Percentiles rank a stretch among this genome's conserved stretches.
phyloP scores from a whole-genome alignment of 2,113 vertebrate genomes.

The Muntiacus reevesi region DNA sequence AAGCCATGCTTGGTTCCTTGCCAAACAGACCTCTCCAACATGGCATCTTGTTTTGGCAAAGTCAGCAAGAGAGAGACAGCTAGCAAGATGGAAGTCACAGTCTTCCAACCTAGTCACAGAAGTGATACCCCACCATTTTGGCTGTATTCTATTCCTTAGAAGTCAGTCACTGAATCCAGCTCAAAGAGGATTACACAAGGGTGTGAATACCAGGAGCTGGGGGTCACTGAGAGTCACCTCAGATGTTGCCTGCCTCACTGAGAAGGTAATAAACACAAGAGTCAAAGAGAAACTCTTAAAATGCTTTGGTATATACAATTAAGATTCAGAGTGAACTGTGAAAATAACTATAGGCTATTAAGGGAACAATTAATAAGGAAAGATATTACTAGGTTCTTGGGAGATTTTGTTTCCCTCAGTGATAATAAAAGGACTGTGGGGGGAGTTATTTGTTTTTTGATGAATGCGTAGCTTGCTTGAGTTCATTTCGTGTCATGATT shows the following conservation, averaged over 20 bases:
- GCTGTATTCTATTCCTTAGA: conserved; percentile 4
- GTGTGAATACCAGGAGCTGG: neutral
- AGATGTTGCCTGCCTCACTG: neutral
- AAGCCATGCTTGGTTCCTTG: neutral
- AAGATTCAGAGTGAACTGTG: conserved; percentile 4
- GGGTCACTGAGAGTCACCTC: neutral
- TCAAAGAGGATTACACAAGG: neutral
- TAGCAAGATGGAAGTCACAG: neutral
- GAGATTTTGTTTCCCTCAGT: conserved; percentile 4
- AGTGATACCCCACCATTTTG: neutral
- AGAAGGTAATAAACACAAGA: neutral
- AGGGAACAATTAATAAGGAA: neutral
- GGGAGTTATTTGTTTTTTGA: neutral
- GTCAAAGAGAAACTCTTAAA: conserved; percentile 19
- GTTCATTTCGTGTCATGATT: conserved; percentile 10
- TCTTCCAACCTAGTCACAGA: neutral
- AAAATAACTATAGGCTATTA: conserved; percentile 18
- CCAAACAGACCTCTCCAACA: neutral
- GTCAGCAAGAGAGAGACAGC: neutral
- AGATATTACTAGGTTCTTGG: neutral
- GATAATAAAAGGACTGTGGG: neutral
- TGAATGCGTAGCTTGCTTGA: conserved; percentile 12
- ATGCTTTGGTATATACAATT: neutral
- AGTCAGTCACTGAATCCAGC: neutral
- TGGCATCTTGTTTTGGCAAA: neutral